Conservation (phyloP, 2,797 vertebrate species). For the Agapornis canus region DNA sequence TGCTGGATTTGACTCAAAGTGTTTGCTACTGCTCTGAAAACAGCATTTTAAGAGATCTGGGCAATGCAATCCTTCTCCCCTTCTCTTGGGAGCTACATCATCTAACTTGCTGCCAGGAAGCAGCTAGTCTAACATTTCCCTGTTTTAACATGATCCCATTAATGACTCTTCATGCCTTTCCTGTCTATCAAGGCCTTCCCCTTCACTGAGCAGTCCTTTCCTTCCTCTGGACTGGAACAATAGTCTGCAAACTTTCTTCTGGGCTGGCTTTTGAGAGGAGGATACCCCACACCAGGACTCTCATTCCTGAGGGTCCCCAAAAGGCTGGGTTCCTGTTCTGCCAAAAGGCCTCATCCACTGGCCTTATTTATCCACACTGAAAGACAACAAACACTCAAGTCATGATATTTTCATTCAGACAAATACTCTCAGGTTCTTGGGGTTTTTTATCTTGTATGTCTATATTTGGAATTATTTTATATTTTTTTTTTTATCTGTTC, state of each 20-base stretch:
- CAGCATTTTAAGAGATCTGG: background rate
- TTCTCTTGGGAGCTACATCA: background rate
- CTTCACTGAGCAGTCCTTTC: background rate
- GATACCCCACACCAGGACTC: background rate
- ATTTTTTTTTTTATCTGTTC: background rate
- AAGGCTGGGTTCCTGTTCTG: background rate
- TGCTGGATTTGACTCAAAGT: background rate
- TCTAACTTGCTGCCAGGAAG: background rate
- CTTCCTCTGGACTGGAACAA: background rate
- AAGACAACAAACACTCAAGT: background rate
- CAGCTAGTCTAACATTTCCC: accelerated
- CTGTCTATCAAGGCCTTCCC: background rate
- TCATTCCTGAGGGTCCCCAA: background rate
- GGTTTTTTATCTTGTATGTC: background rate
- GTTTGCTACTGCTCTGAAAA: background rate
- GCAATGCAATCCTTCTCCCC: background rate
- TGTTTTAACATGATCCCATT: background rate
- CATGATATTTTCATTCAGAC: background rate
- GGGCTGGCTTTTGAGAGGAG: background rate
- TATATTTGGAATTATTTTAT: background rate
- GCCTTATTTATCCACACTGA: background rate
- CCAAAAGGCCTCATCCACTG: background rate
- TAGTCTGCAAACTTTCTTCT: background rate
- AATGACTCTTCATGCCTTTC: background rate
- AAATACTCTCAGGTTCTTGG: background rate